These are phyloP conservation scores for Crossaster papposus DNA, from an alignment of 53 echinoderm and acorn worm species.

Conservation along the genomic window DNA sequence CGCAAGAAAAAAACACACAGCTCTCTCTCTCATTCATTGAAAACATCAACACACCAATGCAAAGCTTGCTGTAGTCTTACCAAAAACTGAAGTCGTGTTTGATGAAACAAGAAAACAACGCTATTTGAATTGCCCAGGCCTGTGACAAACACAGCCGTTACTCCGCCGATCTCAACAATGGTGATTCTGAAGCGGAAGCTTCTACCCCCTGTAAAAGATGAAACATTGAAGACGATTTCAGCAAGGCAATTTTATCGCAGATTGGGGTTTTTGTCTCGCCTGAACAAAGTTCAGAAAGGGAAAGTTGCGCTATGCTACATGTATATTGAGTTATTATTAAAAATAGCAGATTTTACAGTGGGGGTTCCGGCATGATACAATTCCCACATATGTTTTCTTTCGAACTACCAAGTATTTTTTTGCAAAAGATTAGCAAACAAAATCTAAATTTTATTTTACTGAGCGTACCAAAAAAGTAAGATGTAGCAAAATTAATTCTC, in stretches of 20 bases:
- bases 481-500: too few species aligned
- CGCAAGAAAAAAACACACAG: not conserved
- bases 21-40: not conserved
- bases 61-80: not conserved
- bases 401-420: too few species aligned
- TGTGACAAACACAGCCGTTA: not conserved
- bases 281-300: too few species aligned
- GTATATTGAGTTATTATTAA: too few species aligned
- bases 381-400: too few species aligned
- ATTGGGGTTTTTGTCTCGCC: too few species aligned
- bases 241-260: not conserved
- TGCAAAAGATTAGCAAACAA: too few species aligned
- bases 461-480: too few species aligned
- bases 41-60: not conserved
- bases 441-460: too few species aligned
- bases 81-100: not conserved
- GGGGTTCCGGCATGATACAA: too few species aligned
- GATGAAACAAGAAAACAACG: not conserved
- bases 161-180: slow-evolving; percentile 20
- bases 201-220: not conserved
- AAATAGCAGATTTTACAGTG: too few species aligned
- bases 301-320: too few species aligned
- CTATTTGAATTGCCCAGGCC: not conserved
- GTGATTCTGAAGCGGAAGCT: not conserved
- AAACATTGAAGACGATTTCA: not conserved